Conservation (phyloP, 2,113 vertebrate species). For the Saccopteryx leptura region DNA sequence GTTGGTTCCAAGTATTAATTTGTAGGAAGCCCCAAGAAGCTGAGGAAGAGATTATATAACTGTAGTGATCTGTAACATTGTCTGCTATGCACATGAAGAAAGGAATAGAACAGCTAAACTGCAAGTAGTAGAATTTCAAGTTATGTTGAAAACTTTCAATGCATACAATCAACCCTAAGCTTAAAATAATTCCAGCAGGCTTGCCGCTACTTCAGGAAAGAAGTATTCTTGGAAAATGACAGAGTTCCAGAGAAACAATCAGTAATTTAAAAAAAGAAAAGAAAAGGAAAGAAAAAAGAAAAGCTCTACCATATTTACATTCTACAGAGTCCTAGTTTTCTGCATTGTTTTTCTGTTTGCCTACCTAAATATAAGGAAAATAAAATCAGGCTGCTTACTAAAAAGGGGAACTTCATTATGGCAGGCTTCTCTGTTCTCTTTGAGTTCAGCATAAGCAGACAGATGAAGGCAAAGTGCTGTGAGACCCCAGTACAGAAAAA, state of each 20-base stretch:
- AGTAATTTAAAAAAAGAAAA: conserved; percentile 74
- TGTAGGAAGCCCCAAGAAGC: conserved; percentile 27
- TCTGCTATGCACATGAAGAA: conserved; percentile 23
- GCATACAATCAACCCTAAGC: conserved; percentile 70
- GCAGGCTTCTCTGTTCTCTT: conserved; percentile 87
- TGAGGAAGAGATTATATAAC: conserved; percentile 51
- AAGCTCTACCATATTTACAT: conserved; percentile 69
- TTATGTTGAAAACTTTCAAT: conserved; percentile 71
- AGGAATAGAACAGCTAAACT: conserved; percentile 55
- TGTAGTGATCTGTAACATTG: conserved; percentile 18
- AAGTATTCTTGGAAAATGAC: conserved; percentile 82
- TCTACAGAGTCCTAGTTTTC: conserved; percentile 74
- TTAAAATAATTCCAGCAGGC: conserved; percentile 84
- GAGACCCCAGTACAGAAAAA: conserved; percentile 79
- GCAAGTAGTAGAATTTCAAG: conserved; percentile 47
- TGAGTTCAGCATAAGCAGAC: conserved; percentile 85
- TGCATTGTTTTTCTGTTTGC: conserved; percentile 74
- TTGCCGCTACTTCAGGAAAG: conserved; percentile 80
- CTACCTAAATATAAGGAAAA: conserved; percentile 84
- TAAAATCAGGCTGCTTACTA: conserved; percentile 88
- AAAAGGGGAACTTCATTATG: conserved; percentile 91
- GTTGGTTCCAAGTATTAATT: conserved; percentile 29
- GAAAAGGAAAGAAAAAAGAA: conserved; percentile 54
- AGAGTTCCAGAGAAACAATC: conserved; percentile 81
- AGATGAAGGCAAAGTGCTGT: conserved; percentile 86